Evolutionary conservation across 2,888 invertebrate species (phyloP).

Genomic region (Microctonus aethiopoides): DNA sequence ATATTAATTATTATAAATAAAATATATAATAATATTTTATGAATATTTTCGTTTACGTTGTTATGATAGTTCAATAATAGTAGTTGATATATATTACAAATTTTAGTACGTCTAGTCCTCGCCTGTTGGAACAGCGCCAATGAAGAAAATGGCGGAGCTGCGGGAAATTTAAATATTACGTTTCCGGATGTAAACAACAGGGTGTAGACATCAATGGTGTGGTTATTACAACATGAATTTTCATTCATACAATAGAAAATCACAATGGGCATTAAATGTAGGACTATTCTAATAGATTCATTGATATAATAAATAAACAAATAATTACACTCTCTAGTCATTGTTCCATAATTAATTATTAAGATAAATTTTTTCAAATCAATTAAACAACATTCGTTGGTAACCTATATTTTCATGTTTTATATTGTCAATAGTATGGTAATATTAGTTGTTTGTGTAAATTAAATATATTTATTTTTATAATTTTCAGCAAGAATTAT

Average conservation of each 20-base stretch:
- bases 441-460: not conserved
- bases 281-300: not conserved
- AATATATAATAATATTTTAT: too few species aligned
- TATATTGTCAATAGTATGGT: not conserved
- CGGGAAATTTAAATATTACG: constrained; percentile 29
- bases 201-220: not conserved
- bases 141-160: not conserved
- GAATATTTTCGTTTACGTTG: too few species aligned
- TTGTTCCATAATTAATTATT: not conserved
- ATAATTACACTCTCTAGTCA: not conserved
- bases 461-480: not conserved
- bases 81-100: too few species aligned
- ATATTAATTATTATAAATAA: too few species aligned
- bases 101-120: constrained; percentile 38
- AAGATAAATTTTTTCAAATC: too few species aligned
- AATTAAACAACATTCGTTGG: not conserved
- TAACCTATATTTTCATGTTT: not conserved
- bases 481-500: constrained; percentile 20
- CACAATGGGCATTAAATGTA: not conserved
- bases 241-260: not conserved
- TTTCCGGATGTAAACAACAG: constrained; percentile 30
- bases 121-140: not conserved
- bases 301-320: not conserved
- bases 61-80: too few species aligned
- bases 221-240: not conserved